phyloP scores from a whole-genome alignment of 1,140 invertebrate species.

The Tetramorium alpestre region DNA sequence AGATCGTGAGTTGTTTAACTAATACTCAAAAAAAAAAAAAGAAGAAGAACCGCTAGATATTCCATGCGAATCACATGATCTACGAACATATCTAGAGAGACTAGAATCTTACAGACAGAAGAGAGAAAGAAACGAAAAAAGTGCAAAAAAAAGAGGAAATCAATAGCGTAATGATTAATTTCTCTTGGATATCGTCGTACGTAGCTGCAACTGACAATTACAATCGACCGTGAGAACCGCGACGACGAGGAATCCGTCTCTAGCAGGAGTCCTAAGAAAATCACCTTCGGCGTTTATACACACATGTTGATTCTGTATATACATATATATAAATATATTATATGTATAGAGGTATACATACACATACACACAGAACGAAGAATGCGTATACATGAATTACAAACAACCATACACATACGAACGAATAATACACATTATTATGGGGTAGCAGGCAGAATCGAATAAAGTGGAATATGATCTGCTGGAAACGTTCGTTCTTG shows the following conservation, averaged over 20 bases:
- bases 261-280: constrained; percentile 61
- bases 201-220: constrained; percentile 34
- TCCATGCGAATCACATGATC: constrained; percentile 19
- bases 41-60: constrained; percentile 30
- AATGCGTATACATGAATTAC: constrained; percentile 62
- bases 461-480: constrained; percentile 71
- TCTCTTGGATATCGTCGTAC: constrained; percentile 35
- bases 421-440: constrained; percentile 68
- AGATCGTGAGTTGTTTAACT: constrained; percentile 35
- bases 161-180: constrained; percentile 31
- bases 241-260: constrained; percentile 49
- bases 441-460: constrained; percentile 65
- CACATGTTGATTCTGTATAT: constrained; percentile 39
- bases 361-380: constrained; percentile 15
- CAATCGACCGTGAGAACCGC: constrained; percentile 44
- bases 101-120: constrained; percentile 42
- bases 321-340: constrained; percentile 66
- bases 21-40: constrained; percentile 21
- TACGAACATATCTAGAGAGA: constrained; percentile 62
- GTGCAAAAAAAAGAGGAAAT: constrained; percentile 11
- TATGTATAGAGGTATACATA: constrained; percentile 59
- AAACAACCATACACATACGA: constrained; percentile 66
- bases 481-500: constrained; percentile 28
- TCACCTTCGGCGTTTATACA: constrained; percentile 74
- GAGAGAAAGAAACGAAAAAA: constrained; percentile 8